Base-by-base conservation (phyloP, 2,888 invertebrate genomes). In the Dioctria rufipes region DNA sequence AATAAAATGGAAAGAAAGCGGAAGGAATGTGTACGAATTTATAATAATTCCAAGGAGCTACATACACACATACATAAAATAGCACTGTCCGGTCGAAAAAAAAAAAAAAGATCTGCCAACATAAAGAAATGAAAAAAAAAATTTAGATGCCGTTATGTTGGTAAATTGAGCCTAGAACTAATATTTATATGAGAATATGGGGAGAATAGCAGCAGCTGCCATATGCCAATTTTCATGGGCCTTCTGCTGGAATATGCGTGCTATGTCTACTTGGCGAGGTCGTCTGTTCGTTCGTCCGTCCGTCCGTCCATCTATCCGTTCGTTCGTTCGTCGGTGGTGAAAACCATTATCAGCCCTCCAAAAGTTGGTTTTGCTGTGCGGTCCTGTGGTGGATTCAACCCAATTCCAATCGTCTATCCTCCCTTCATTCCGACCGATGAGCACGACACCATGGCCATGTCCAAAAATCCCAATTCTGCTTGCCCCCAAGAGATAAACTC, bases 241-340 rank as follows among this genome's bases (percentile, higher is more conserved):
- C n/a, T 25, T 25, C 25, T 25, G 25, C 25, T 43, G 79, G 69
- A 79, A 79, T 79, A 79, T 69, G 79, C 79, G 67, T 67, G 67
- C 58, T 79, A 58, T 69, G 66, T 49, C 25, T 25, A 25, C 25
- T 25, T 25, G 25, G 25, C 25, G 25, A 25, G 25, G 25, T 25
- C 25, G 25, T 25, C 25, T 25, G 25, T 25, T 25, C 25, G 25
- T 25, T 25, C 25, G 25, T 25, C 25, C 25, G 25, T 25, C 25
- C 25, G 25, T 25, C 25, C 25, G 25, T 25, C 25, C 25, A 25
- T 25, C 25, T 25, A 25, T 25, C 25, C 25, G 25, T 25, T 25
- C 25, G 25, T 25, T 25, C 25, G 25, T 2, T n/a, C 25, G 25
- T 58, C 54, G 60, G 39, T 25, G 11, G 43, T 66, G 42, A 66